phyloP scores from a whole-genome alignment of 1,140 invertebrate species.

The Ceratina australensis region DNA sequence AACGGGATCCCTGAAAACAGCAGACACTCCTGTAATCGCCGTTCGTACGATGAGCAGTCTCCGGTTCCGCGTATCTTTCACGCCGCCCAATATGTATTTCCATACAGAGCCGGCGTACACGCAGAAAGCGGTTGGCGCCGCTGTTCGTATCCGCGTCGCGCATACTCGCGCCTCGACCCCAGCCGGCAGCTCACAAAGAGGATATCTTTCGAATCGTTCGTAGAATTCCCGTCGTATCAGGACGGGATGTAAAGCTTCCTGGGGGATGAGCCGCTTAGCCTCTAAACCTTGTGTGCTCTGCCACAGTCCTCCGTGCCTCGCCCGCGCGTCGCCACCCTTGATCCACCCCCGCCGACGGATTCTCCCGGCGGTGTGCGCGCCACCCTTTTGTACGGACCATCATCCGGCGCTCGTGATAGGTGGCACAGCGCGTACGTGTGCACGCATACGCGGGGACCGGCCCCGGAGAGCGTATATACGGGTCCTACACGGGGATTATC shows the following conservation, averaged over 20 bases:
- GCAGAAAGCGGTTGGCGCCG: neutral
- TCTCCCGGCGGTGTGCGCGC: constrained; percentile 21
- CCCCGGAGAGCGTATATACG: constrained; percentile 59
- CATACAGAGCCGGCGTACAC: constrained; percentile 39
- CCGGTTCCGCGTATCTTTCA: constrained; percentile 40
- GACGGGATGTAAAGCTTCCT: constrained; percentile 75
- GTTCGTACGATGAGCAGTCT: neutral
- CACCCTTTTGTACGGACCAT: constrained; percentile 63
- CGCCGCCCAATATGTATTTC: constrained; percentile 57
- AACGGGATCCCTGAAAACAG: constrained; percentile 21
- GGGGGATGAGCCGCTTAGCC: constrained; percentile 79
- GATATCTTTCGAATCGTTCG: constrained; percentile 74
- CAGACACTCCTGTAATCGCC: neutral
- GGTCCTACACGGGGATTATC: constrained; percentile 76
- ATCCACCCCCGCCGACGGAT: constrained; percentile 43
- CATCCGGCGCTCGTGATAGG: constrained; percentile 53
- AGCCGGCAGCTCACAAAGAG: constrained; percentile 37
- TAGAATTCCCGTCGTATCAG: constrained; percentile 71
- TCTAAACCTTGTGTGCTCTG: constrained; percentile 77
- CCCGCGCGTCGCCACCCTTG: constrained; percentile 49
- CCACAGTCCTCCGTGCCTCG: constrained; percentile 57
- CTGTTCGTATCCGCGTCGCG: neutral
- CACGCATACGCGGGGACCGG: constrained; percentile 33
- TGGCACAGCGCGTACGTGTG: constrained; percentile 47
- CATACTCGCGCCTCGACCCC: constrained; percentile 19